These are phyloP conservation scores for Ormyrus pomaceus DNA, from an alignment of 2,888 invertebrate genomes.

Conservation along the genomic window DNA sequence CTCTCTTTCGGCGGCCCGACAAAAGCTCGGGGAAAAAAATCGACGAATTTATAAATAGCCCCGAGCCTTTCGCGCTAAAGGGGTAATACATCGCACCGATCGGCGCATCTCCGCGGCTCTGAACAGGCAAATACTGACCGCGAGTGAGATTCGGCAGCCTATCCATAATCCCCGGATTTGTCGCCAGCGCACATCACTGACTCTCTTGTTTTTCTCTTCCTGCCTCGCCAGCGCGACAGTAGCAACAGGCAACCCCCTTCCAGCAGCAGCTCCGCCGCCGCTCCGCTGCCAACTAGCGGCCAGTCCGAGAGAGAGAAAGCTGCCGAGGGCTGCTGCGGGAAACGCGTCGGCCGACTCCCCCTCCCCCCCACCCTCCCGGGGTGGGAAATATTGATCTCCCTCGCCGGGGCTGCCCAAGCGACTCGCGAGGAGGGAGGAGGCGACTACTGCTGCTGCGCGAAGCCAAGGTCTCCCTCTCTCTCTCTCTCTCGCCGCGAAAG, in stretches of 20 bases:
- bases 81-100: too few species aligned
- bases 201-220: neutral
- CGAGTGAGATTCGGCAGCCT: constrained; percentile 68
- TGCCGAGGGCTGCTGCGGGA: neutral
- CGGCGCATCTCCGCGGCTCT: too few species aligned
- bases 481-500: constrained; percentile 1
- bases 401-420: neutral
- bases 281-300: neutral
- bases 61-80: neutral
- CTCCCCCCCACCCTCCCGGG: constrained; percentile 64
- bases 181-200: constrained; percentile 70
- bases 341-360: constrained; percentile 25
- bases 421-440: too few species aligned
- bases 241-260: constrained; percentile 37
- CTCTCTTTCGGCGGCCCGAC: neutral
- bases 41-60: constrained; percentile 56
- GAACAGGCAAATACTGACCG: constrained; percentile 64
- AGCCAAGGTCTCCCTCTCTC: too few species aligned
- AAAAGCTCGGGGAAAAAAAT: constrained; percentile 31
- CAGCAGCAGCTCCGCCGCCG: neutral
- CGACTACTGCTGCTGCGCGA: too few species aligned
- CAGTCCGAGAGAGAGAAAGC: too few species aligned
- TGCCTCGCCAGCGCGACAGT: neutral
- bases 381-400: constrained; percentile 70
- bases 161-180: constrained; percentile 71